Conservation (phyloP, 2,888 invertebrate genomes). For the Eilema sororculum region DNA sequence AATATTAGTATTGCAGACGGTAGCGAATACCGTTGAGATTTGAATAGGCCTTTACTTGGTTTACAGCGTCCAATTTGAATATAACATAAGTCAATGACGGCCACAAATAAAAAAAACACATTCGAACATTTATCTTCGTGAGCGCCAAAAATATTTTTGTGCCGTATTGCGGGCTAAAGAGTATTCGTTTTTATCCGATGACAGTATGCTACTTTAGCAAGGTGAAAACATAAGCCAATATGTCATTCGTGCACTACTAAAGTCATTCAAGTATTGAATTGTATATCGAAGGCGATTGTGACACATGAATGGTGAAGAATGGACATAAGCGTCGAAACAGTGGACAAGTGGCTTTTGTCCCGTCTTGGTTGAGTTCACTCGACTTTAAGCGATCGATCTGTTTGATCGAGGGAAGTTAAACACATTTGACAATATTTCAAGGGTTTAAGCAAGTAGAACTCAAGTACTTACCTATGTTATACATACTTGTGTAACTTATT, state of each 20-base stretch:
- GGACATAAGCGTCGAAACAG: conserved; percentile 1
- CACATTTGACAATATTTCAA: conserved; percentile 4
- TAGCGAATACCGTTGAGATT: too few species aligned
- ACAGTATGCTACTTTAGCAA: neutral
- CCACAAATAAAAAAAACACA: neutral
- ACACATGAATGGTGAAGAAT: conserved; percentile 18
- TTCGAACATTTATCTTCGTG: neutral
- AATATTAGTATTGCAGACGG: too few species aligned
- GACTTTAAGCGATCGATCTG: conserved; percentile 16
- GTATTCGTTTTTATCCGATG: neutral
- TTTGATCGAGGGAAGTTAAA: conserved; percentile 4
- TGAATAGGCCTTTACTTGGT: too few species aligned
- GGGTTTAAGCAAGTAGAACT: neutral
- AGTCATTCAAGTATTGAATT: neutral
- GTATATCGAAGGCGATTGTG: neutral
- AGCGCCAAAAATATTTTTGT: neutral
- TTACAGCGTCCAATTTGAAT: too few species aligned
- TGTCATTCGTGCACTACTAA: neutral
- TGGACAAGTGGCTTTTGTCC: conserved; percentile 11
- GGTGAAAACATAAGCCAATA: neutral
- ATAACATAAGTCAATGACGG: neutral
- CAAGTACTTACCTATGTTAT: neutral
- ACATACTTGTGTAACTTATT: neutral
- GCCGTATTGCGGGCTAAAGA: neutral
- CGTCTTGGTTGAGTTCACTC: conserved; percentile 10